A percentile compares a stretch with the other conserved stretches of the same genome.
These are phyloP conservation scores for Protonemura montana DNA, from an alignment of 2,888 invertebrate species.

Conservation along the genomic window DNA sequence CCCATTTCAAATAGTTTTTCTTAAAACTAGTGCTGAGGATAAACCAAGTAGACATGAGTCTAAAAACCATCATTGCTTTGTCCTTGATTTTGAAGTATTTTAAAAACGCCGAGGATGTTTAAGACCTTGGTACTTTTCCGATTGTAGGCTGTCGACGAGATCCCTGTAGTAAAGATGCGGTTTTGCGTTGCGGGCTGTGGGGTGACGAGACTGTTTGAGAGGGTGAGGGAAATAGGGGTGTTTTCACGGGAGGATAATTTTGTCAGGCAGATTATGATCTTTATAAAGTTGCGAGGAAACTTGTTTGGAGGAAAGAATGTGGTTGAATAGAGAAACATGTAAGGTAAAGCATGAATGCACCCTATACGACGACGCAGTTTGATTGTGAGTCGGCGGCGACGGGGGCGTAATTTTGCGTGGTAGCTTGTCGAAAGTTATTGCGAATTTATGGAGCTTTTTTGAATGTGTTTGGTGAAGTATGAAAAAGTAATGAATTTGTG, in stretches of 20 bases:
- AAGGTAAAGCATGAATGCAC: neutral
- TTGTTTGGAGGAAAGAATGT: neutral
- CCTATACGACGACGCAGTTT: neutral
- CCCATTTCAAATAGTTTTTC: too few relatives aligned
- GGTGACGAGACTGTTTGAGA: neutral
- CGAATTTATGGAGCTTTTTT: neutral
- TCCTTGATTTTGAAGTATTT: too few relatives aligned
- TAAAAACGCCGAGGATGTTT: too few relatives aligned
- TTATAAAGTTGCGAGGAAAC: neutral
- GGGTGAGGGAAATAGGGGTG: neutral
- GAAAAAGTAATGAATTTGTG: conserved; percentile 3
- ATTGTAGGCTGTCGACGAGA: too few relatives aligned
- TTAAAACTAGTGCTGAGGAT: too few relatives aligned
- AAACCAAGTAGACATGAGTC: too few relatives aligned
- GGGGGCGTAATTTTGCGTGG: neutral
- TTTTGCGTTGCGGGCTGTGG: neutral
- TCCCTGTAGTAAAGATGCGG: neutral
- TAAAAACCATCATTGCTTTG: too few relatives aligned
- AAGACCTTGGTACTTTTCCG: too few relatives aligned
- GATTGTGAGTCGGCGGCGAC: neutral
- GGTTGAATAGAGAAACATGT: conserved; percentile 7
- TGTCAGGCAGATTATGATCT: neutral
- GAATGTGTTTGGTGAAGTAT: neutral
- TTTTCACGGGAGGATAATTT: neutral
- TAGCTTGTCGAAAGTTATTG: neutral